Evolutionary conservation across 1,140 invertebrate species (phyloP), one percentile per base, ranked within the genome.

Genomic region (Cotesia typhae): DNA sequence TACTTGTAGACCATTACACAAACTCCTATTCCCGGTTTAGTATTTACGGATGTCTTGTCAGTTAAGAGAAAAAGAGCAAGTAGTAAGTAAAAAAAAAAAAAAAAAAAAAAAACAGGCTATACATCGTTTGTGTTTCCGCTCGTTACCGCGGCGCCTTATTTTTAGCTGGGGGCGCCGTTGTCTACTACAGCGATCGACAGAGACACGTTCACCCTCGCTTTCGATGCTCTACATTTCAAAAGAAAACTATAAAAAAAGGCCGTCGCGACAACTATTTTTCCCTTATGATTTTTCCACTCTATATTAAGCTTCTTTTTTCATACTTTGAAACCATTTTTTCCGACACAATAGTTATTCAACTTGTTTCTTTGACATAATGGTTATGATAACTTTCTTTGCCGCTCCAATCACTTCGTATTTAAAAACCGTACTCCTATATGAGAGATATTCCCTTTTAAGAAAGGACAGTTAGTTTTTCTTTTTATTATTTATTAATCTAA

Each of bases 81-180:
- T 12, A 12, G 35, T 20, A 36, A 35, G 28, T 61, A 57, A 28
- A 41, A 61, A 60, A 7, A 60, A 38, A 59, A 68, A 38, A 67
- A 57, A n/a, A 38, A 67, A 57, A n/a, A 17, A 17, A 59, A 47
- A 69, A 64, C 37, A 38, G 36, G 37, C 17, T 38, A 69, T 69
- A 69, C 17, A 60, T 57, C 38, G 2, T 14, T 17, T 20, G 61
- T 69, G 38, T 38, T 69, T 69, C 55, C 67, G 67, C 55, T 69
- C 67, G 67, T 69, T 69, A 69, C 57, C 14, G 20, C 55, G 67
- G 38, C 55, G 67, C 55, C 38, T 69, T 69, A 69, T 69, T 69
- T 69, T 69, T 60, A 69, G 55, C 35, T 20, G 17, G 14, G 67
- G 52, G 41, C 10, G 12, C 36, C 55, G 14, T 37, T 69, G 57